phyloP scores from a whole-genome alignment of 1,140 invertebrate genomes.

The Cepaea nemoralis region DNA sequence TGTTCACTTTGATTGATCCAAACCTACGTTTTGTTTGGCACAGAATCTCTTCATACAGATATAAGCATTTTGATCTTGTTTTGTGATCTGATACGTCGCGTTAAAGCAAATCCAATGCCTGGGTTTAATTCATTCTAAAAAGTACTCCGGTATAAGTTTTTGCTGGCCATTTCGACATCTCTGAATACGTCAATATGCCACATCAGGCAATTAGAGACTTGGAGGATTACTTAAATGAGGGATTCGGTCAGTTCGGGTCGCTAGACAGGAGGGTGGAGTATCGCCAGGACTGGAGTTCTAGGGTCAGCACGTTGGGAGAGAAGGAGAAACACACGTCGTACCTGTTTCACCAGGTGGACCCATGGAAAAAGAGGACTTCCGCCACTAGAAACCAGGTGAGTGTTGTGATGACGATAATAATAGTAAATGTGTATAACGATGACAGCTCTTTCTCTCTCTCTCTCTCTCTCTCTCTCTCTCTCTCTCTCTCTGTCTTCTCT shows the following conservation, averaged over 20 bases:
- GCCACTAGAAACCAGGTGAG: background rate
- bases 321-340: background rate
- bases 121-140: too few species aligned
- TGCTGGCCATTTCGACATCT: too few species aligned
- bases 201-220: background rate
- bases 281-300: background rate
- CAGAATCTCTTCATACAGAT: too few species aligned
- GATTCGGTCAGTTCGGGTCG: background rate
- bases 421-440: too few species aligned
- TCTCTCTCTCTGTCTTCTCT: constrained; percentile 69
- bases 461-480: constrained; percentile 55
- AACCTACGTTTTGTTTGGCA: too few species aligned
- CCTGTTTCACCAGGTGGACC: background rate
- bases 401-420: too few species aligned
- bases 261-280: background rate
- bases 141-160: too few species aligned
- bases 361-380: background rate
- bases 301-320: background rate
- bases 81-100: too few species aligned
- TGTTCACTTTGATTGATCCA: too few species aligned
- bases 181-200: background rate
- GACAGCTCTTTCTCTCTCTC: constrained; percentile 40
- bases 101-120: too few species aligned
- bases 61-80: too few species aligned
- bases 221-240: background rate